These are phyloP conservation scores for Rhagium mordax DNA, from an alignment of 2,888 invertebrate genomes.

Conservation along the genomic window DNA sequence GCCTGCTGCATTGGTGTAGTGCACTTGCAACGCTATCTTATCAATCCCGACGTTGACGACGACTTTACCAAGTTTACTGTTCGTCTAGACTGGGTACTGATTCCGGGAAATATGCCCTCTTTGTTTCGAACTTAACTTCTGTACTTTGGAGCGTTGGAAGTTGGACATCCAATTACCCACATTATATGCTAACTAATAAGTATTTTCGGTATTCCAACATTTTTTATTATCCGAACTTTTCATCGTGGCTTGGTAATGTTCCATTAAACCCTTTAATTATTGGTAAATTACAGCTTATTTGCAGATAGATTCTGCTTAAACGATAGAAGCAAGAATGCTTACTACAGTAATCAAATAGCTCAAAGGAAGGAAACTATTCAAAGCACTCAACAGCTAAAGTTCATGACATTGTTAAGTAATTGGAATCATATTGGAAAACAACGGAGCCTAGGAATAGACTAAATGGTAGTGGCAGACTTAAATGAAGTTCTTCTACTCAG, in stretches of 20 bases:
- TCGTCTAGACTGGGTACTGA: conserved; percentile 56
- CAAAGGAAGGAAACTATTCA: conserved; percentile 15
- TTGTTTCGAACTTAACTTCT: conserved; percentile 43
- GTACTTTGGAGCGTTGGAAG: neutral
- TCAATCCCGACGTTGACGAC: conserved; percentile 23
- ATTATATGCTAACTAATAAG: neutral
- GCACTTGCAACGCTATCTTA: conserved; percentile 24
- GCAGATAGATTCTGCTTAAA: too few relatives aligned
- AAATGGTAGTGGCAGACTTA: conserved; percentile 12
- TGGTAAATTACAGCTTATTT: conserved; percentile 2
- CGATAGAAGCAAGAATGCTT: conserved; percentile 7
- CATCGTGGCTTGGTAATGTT: neutral
- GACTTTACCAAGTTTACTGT: conserved; percentile 44
- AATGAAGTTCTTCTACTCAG: too few relatives aligned
- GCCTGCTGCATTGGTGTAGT: conserved; percentile 11
- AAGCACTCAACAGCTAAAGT: conserved; percentile 2
- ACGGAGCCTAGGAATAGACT: neutral
- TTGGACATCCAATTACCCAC: neutral
- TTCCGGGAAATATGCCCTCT: conserved; percentile 55
- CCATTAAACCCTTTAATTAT: neutral
- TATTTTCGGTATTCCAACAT: too few relatives aligned
- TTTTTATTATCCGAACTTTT: neutral
- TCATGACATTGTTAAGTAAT: conserved; percentile 6
- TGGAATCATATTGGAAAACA: neutral
- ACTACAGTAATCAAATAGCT: neutral